Conservation (phyloP, 1,140 invertebrate species). For the Microplitis mediator region DNA sequence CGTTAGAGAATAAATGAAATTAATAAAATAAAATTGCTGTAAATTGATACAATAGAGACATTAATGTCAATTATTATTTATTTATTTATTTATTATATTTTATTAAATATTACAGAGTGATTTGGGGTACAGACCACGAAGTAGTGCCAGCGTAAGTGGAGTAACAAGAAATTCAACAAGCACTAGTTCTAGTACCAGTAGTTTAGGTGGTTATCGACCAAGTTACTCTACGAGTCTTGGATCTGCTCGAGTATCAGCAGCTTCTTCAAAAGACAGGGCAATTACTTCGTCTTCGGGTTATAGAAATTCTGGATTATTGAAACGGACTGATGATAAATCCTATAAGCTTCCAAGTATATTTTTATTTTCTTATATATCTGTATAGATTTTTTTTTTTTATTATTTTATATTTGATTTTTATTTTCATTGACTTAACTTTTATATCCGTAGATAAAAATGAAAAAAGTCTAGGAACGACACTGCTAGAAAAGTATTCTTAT, state of each 20-base stretch:
- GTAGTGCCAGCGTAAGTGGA: conserved; percentile 34
- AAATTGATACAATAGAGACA: too few species aligned
- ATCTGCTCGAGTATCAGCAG: conserved; percentile 22
- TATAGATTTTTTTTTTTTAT: neutral
- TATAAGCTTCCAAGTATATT: conserved; percentile 51
- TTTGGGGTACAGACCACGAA: conserved; percentile 48
- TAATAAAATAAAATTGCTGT: too few species aligned
- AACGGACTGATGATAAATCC: conserved; percentile 52
- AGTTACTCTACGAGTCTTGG: conserved; percentile 45
- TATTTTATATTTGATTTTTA: conserved; percentile 23
- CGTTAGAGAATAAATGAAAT: too few species aligned
- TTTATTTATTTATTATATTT: too few species aligned
- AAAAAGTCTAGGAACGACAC: conserved; percentile 47
- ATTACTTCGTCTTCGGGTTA: conserved; percentile 42
- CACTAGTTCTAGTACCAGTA: conserved; percentile 40
- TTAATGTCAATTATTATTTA: too few species aligned
- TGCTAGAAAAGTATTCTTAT: conserved; percentile 53
- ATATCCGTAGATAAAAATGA: conserved; percentile 44
- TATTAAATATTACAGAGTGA: conserved; percentile 46
- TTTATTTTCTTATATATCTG: neutral
- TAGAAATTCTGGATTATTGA: conserved; percentile 41
- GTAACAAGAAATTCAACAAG: conserved; percentile 38
- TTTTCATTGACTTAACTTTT: too few species aligned
- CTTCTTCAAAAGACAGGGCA: conserved; percentile 1
- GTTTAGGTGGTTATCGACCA: conserved; percentile 49